phyloP scores from a whole-genome alignment of 1,140 invertebrate species.

The Thaumetopoea pityocampa region DNA sequence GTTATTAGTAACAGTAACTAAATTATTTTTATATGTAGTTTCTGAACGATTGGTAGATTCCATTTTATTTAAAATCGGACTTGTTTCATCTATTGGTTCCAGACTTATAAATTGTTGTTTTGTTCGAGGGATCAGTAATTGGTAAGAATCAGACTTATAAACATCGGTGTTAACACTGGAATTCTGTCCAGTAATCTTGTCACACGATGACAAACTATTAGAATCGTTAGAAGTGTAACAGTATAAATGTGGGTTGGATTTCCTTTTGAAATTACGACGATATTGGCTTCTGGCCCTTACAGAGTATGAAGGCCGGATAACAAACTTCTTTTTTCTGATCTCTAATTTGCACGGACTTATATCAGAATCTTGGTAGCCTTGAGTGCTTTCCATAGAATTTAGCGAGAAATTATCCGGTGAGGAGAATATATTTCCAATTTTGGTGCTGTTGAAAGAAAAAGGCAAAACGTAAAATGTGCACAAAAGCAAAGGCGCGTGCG shows the following conservation, averaged over 20 bases:
- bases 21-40: conserved; percentile 7
- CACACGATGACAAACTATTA: conserved; percentile 30
- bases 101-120: conserved; percentile 19
- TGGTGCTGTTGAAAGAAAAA: conserved; percentile 17
- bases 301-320: conserved; percentile 9
- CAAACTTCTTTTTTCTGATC: conserved; percentile 30
- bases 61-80: conserved; percentile 1
- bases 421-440: conserved; percentile 1
- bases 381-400: conserved; percentile 42
- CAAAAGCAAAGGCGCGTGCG: conserved; percentile 8
- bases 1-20: neutral
- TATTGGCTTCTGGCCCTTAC: conserved; percentile 5
- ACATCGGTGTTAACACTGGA: conserved; percentile 39
- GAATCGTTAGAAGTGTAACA: conserved; percentile 37
- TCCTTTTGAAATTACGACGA: conserved; percentile 20
- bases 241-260: conserved; percentile 16
- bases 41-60: conserved; percentile 3
- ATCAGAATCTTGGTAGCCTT: conserved; percentile 53
- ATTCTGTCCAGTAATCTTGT: conserved; percentile 30
- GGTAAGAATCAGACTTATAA: conserved; percentile 58
- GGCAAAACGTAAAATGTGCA: conserved; percentile 2
- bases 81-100: conserved; percentile 40
- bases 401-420: conserved; percentile 23
- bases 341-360: conserved; percentile 29
- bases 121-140: conserved; percentile 34